Conservation (phyloP, 2,113 vertebrate genomes). For the Hydrochoerus hydrochaeris region DNA sequence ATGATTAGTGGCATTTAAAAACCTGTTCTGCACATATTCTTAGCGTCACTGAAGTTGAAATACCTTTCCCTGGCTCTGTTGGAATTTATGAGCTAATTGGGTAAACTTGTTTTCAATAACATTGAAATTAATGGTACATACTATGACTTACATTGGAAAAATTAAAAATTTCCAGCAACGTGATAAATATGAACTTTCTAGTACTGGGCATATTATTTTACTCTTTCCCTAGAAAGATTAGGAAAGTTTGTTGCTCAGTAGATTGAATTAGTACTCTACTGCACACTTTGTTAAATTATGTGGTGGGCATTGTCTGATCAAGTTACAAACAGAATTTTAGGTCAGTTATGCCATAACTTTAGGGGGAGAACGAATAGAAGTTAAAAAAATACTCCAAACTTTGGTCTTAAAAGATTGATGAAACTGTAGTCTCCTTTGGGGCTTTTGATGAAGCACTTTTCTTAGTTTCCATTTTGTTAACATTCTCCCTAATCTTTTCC, state of each 20-base stretch:
- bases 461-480: conserved; percentile 56
- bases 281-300: background rate
- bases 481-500: conserved; percentile 40
- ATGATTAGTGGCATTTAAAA: conserved; percentile 43
- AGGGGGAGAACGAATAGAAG: background rate
- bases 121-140: conserved; percentile 37
- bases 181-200: conserved; percentile 53
- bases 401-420: conserved; percentile 52
- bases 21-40: conserved; percentile 31
- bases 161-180: conserved; percentile 48
- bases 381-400: background rate
- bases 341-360: conserved; percentile 34
- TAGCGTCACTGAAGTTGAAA: conserved; percentile 20
- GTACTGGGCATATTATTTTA: background rate
- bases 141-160: conserved; percentile 38
- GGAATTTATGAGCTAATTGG: conserved; percentile 49
- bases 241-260: conserved; percentile 23
- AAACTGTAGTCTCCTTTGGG: conserved; percentile 54
- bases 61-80: conserved; percentile 27
- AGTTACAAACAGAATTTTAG: conserved; percentile 41
- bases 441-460: conserved; percentile 38
- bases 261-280: background rate
- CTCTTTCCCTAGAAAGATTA: conserved; percentile 32
- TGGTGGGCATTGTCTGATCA: background rate
- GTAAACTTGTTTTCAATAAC: conserved; percentile 47